These are phyloP conservation scores for Drosophila guanche DNA, from an alignment of 1,140 invertebrate species.

Conservation along the genomic window DNA sequence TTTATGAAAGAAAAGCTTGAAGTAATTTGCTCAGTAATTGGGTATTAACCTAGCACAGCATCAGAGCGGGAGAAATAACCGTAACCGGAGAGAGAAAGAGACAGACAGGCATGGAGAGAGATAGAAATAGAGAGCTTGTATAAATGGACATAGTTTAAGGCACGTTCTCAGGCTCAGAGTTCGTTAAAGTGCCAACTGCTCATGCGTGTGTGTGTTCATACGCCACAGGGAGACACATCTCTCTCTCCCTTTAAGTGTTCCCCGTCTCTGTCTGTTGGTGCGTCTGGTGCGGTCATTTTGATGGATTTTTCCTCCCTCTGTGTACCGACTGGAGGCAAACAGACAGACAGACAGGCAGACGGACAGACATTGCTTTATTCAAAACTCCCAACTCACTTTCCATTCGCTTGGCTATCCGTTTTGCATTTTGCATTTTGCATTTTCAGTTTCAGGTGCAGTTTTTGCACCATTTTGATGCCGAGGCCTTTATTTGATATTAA, in stretches of 20 bases:
- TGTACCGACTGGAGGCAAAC: conserved; percentile 6
- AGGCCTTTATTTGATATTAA: conserved; percentile 79
- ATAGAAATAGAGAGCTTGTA: conserved; percentile 9
- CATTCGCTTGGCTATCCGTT: conserved; percentile 32
- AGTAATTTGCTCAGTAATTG: conserved; percentile 83
- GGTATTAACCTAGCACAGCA: conserved; percentile 74
- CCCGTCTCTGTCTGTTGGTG: neutral
- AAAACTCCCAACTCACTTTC: conserved; percentile 23
- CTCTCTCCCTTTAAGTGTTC: neutral
- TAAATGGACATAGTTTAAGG: conserved; percentile 76
- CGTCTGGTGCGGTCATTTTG: conserved; percentile 63
- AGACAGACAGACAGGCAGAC: conserved; percentile 1
- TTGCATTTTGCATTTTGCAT: conserved; percentile 33
- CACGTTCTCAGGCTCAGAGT: conserved; percentile 51
- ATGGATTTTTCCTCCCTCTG: conserved; percentile 53
- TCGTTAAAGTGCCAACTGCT: conserved; percentile 42
- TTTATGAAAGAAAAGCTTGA: conserved; percentile 61
- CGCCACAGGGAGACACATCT: conserved; percentile 22
- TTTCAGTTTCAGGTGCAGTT: conserved; percentile 49
- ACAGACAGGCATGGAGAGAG: neutral
- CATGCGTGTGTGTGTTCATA: conserved; percentile 33
- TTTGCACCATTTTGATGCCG: conserved; percentile 40
- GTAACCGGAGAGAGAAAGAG: neutral
- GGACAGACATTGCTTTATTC: conserved; percentile 24
- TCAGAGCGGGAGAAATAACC: neutral